phyloP scores from a whole-genome alignment of 2,888 invertebrate genomes.

The Lathronympha strigana region DNA sequence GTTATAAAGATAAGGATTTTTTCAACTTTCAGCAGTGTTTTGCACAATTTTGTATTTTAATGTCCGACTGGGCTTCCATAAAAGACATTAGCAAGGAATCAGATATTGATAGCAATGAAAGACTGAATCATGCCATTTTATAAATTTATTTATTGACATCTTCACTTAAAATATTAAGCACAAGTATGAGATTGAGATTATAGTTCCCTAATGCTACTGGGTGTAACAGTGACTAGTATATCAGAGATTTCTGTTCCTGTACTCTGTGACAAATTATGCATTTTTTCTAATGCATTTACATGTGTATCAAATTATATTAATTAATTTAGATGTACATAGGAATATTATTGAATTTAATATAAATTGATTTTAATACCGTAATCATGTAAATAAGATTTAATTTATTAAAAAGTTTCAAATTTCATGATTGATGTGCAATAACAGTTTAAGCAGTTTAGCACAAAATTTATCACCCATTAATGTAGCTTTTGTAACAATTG shows the following conservation, averaged over 20 bases:
- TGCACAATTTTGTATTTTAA: slow-evolving; percentile 31
- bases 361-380: slow-evolving; percentile 56
- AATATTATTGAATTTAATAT: slow-evolving; percentile 52
- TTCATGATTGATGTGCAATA: slow-evolving; percentile 47
- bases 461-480: slow-evolving; percentile 56
- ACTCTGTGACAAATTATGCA: slow-evolving; percentile 52
- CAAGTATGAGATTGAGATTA: slow-evolving; percentile 60
- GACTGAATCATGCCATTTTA: slow-evolving; percentile 78
- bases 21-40: slow-evolving; percentile 11
- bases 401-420: slow-evolving; percentile 31
- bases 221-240: slow-evolving; percentile 74
- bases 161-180: slow-evolving; percentile 66
- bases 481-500: slow-evolving; percentile 63
- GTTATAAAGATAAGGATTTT: slow-evolving; percentile 14
- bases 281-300: slow-evolving; percentile 57
- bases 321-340: slow-evolving; percentile 60
- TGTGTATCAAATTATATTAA: slow-evolving; percentile 50
- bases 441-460: slow-evolving; percentile 56
- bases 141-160: slow-evolving; percentile 65
- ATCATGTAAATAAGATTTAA: slow-evolving; percentile 61
- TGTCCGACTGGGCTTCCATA: slow-evolving; percentile 55
- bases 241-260: slow-evolving; percentile 59
- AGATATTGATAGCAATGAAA: slow-evolving; percentile 61
- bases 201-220: slow-evolving; percentile 53
- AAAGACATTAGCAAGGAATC: slow-evolving; percentile 44